These are phyloP conservation scores for Clarias gariepinus DNA, from an alignment of 2,113 vertebrate species.

Conservation along the genomic window DNA sequence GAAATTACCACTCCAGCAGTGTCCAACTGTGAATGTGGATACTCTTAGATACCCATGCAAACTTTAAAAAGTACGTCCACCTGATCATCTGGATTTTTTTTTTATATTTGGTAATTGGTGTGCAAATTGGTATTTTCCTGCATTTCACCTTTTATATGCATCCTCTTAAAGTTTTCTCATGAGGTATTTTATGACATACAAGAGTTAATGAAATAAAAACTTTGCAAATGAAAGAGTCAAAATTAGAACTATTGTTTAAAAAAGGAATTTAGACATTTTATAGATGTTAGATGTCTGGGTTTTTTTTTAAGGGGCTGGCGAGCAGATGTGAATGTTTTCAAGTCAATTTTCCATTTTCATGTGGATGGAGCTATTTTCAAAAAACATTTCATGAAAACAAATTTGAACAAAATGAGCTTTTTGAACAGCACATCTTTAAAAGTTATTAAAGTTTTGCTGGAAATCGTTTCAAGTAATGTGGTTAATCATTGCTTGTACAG, in stretches of 20 bases:
- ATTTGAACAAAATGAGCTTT: not conserved
- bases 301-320: not conserved
- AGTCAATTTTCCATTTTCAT: not conserved
- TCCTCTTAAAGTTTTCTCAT: not conserved
- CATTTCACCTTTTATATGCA: not conserved
- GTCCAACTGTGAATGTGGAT: not conserved
- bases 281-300: no score
- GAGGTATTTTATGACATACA: not conserved
- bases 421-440: not conserved
- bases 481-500: not conserved
- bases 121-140: not conserved
- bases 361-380: not conserved
- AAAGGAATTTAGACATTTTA: no score
- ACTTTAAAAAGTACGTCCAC: not conserved
- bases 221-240: no score
- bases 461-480: not conserved
- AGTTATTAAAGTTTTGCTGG: not conserved
- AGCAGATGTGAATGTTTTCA: not conserved
- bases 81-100: not conserved
- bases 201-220: not conserved
- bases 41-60: not conserved
- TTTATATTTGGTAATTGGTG: not conserved
- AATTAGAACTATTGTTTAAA: no score
- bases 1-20: not conserved
- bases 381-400: not conserved